Evolutionary conservation across 2,888 invertebrate genomes (phyloP).

Genomic region (Cantharis nigra): DNA sequence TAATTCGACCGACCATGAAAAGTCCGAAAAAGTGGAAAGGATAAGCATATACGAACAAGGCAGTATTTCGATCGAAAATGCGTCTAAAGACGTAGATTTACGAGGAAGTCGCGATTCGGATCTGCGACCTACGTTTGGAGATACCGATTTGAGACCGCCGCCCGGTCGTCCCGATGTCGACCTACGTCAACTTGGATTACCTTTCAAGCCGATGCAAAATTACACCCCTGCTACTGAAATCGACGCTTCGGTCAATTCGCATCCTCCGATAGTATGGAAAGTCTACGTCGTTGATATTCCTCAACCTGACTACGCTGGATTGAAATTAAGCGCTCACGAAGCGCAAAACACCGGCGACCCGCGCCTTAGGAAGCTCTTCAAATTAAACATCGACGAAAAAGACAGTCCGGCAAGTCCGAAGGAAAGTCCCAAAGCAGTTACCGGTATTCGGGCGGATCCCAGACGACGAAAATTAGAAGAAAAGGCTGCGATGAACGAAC

Average conservation of each 20-base stretch:
- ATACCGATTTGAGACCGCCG: conserved; percentile 65
- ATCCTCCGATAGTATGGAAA: conserved; percentile 74
- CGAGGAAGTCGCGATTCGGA: conserved; percentile 57
- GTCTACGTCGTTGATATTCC: conserved; percentile 66
- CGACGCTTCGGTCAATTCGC: conserved; percentile 79
- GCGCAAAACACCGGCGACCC: conserved; percentile 77
- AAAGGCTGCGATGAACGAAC: conserved; percentile 46
- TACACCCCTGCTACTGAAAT: conserved; percentile 87
- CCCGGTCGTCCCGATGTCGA: conserved; percentile 69
- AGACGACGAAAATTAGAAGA: conserved; percentile 49
- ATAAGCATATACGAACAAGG: conserved; percentile 67
- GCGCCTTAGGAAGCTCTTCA: conserved; percentile 74
- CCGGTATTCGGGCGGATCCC: conserved; percentile 52
- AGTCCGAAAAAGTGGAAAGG: conserved; percentile 50
- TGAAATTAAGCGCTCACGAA: conserved; percentile 71
- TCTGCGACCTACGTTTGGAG: conserved; percentile 64
- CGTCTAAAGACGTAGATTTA: conserved; percentile 60
- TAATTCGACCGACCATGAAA: conserved; percentile 39
- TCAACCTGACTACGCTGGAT: conserved; percentile 74
- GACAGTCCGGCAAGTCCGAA: conserved; percentile 65
- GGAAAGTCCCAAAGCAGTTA: conserved; percentile 54
- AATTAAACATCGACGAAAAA: conserved; percentile 64
- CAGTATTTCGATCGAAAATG: conserved; percentile 59
- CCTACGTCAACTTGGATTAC: conserved; percentile 70
- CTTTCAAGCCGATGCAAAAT: conserved; percentile 78